phyloP scores from a whole-genome alignment of 2,797 vertebrate genomes.

The Myotis daubentonii region DNA sequence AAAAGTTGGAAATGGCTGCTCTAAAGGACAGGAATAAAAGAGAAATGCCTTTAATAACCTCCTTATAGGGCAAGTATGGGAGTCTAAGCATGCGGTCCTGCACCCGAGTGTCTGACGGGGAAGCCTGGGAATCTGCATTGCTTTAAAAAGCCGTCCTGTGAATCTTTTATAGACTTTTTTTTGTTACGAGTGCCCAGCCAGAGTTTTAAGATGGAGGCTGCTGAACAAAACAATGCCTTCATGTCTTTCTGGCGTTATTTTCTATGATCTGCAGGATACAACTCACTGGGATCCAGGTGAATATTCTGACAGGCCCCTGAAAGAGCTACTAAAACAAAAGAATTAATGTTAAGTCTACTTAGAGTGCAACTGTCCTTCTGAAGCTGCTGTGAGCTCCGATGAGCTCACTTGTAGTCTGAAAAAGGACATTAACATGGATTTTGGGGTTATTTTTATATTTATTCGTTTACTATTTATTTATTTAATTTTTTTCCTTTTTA shows the following conservation, averaged over 20 bases:
- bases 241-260: not conserved
- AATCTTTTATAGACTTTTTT: not conserved
- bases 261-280: not conserved
- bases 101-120: not conserved
- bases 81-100: not conserved
- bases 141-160: not conserved
- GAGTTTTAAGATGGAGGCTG: not conserved
- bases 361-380: not conserved
- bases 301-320: not conserved
- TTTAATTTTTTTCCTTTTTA: too few relatives aligned
- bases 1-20: not conserved
- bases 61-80: not conserved
- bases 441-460: constrained; percentile 23
- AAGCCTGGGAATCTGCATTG: not conserved
- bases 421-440: not conserved
- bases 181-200: not conserved
- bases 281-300: not conserved
- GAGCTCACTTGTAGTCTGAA: not conserved
- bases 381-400: constrained; percentile 16
- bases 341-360: not conserved
- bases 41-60: constrained; percentile 24
- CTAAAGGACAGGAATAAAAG: not conserved
- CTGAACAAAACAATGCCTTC: not conserved
- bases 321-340: constrained; percentile 32
- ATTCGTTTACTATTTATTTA: too few relatives aligned